These are phyloP conservation scores for Monodelphis domestica DNA, from an alignment of 2,797 vertebrate genomes.

Conservation along the genomic window DNA sequence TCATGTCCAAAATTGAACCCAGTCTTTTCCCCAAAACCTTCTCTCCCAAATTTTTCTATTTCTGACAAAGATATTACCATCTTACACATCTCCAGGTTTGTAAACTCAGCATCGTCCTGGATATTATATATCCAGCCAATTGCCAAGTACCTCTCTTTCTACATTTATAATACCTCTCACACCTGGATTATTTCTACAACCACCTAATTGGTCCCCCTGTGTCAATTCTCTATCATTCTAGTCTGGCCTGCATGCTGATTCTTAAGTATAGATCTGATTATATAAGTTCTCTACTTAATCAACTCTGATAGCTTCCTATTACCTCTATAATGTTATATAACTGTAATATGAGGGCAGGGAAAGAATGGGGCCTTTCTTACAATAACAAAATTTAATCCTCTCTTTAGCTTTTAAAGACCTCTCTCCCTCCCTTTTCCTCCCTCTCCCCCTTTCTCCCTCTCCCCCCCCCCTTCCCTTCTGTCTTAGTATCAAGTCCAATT, in stretches of 20 bases:
- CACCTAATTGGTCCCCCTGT: neutral
- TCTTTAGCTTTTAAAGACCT: neutral
- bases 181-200: neutral
- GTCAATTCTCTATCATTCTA: neutral
- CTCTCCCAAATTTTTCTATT: neutral
- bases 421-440: no score
- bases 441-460: neutral
- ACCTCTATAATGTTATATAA: neutral
- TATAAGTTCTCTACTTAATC: neutral
- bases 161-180: neutral
- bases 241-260: neutral
- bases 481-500: neutral
- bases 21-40: neutral
- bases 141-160: neutral
- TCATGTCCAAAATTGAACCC: neutral
- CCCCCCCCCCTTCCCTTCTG: no score
- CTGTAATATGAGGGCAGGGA: no score
- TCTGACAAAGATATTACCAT: neutral
- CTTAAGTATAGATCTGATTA: neutral
- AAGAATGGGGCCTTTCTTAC: no score
- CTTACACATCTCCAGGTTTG: neutral
- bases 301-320: neutral
- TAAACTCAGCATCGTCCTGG: neutral
- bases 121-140: neutral
- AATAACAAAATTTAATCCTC: neutral